phyloP scores from a whole-genome alignment of 2,888 invertebrate genomes.

The Ophraella communa region DNA sequence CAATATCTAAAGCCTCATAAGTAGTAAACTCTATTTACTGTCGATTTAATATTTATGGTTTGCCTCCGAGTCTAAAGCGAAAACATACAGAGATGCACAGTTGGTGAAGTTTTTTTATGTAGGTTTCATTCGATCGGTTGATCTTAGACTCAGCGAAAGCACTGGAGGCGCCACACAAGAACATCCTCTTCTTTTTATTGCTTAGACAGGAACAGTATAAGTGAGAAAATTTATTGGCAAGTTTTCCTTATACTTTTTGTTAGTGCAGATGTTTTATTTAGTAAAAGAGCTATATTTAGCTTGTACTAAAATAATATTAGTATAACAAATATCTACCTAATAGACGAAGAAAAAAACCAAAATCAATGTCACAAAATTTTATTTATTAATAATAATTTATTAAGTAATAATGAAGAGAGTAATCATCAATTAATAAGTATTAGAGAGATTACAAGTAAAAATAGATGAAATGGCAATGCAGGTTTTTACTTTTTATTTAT shows the following conservation, averaged over 20 bases:
- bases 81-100: slow-evolving; percentile 12
- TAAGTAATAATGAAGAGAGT: too few species aligned
- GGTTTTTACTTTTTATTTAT: too few species aligned
- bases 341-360: too few species aligned
- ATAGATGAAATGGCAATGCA: too few species aligned
- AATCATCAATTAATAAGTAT: too few species aligned
- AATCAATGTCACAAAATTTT: too few species aligned
- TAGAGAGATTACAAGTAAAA: too few species aligned
- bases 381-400: too few species aligned
- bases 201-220: not conserved
- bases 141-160: not conserved
- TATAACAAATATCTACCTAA: too few species aligned
- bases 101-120: slow-evolving; percentile 11
- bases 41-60: not conserved
- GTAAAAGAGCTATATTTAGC: too few species aligned
- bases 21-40: not conserved
- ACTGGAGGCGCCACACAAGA: slow-evolving; percentile 8
- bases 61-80: not conserved
- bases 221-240: not conserved
- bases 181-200: slow-evolving; percentile 9
- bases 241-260: not conserved
- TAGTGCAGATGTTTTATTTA: not conserved
- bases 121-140: slow-evolving; percentile 1
- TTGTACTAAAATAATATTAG: too few species aligned
- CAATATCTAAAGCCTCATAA: not conserved